Conservation (phyloP, 2,113 vertebrate genomes). For the Crypturellus undulatus region DNA sequence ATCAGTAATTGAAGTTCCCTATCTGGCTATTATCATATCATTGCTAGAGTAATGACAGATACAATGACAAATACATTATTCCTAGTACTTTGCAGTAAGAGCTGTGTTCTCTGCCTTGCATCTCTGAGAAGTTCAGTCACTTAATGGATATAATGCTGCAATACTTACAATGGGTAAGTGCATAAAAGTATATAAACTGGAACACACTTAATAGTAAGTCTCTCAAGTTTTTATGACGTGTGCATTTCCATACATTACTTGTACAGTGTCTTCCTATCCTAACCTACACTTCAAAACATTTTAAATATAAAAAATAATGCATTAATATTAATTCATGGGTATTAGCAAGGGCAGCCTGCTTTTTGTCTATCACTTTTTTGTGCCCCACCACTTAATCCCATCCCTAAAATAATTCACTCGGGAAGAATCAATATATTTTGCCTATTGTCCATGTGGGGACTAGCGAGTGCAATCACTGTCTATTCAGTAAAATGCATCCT, state of each 20-base stretch:
- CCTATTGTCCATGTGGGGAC: not conserved
- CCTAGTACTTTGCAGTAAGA: not conserved
- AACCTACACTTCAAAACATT: not conserved
- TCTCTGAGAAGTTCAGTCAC: not conserved
- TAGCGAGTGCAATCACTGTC: not conserved
- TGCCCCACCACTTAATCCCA: not conserved
- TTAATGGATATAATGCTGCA: not conserved
- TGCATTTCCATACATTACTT: not conserved
- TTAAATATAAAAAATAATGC: not conserved
- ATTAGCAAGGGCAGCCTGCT: not conserved
- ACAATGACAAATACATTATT: not conserved
- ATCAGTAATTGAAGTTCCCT: not conserved
- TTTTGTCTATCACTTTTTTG: not conserved
- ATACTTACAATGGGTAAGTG: not conserved
- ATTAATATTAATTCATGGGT: not conserved
- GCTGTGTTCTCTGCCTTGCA: not conserved
- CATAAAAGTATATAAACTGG: not conserved
- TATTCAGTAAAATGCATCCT: not conserved
- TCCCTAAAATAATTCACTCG: not conserved
- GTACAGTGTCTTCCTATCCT: not conserved
- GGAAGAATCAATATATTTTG: not conserved
- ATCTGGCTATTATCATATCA: not conserved
- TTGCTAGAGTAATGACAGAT: not conserved
- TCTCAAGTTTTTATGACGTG: not conserved
- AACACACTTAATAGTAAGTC: not conserved